Percentiles rank a stretch among this genome's conserved stretches.
Conservation (phyloP, 2,888 invertebrate species). For the Desoria tigrina region DNA sequence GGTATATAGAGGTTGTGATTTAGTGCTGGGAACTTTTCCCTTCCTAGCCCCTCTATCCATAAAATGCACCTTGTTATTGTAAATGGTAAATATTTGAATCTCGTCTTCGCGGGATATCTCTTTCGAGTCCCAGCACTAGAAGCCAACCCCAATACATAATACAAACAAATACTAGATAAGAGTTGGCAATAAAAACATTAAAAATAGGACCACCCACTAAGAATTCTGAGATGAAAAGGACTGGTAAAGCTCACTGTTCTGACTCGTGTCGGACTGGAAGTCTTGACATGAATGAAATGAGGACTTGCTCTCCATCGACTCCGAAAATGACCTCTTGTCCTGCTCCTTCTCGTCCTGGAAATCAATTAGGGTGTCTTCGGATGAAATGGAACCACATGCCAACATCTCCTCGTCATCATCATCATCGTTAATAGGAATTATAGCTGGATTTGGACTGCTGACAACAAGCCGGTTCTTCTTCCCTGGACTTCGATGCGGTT, state of each 20-base stretch:
- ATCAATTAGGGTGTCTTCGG: conserved; percentile 12
- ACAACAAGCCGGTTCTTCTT: not conserved
- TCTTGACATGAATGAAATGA: conserved; percentile 42
- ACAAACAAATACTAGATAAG: too few relatives aligned
- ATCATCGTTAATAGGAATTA: not conserved
- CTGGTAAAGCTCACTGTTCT: conserved; percentile 28
- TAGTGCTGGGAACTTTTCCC: too few relatives aligned
- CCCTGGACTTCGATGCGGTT: not conserved
- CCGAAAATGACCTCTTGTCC: not conserved
- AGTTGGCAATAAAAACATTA: too few relatives aligned
- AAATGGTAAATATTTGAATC: too few relatives aligned
- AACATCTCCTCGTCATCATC: too few relatives aligned
- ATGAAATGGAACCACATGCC: not conserved
- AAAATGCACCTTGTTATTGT: too few relatives aligned
- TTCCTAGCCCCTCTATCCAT: too few relatives aligned
- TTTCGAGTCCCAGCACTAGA: too few relatives aligned
- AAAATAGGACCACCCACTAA: too few relatives aligned
- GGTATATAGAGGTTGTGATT: too few relatives aligned
- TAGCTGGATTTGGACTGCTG: not conserved
- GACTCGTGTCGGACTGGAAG: conserved; percentile 35
- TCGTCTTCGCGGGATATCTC: too few relatives aligned
- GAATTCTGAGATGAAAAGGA: conserved; percentile 28
- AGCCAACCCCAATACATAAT: too few relatives aligned
- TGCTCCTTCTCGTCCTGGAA: not conserved
- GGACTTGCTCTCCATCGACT: not conserved